Evolutionary conservation across 2,797 vertebrate species (phyloP).

Genomic region (Synanceia verrucosa): DNA sequence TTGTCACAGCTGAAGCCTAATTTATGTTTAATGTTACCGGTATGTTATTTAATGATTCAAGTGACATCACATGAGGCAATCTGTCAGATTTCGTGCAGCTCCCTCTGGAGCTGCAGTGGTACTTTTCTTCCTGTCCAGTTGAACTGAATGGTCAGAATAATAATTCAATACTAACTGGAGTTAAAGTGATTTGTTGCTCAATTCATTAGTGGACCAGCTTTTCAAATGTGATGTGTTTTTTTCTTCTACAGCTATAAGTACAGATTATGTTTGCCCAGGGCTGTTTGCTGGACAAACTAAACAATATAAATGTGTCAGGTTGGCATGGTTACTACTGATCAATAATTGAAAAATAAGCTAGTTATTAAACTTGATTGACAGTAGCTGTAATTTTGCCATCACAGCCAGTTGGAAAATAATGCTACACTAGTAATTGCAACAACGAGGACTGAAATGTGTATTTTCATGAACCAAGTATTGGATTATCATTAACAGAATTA

Average conservation of each 20-base stretch:
- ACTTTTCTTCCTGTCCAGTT: no score
- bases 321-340: background rate
- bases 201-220: background rate
- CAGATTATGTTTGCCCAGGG: background rate
- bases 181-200: background rate
- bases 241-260: background rate
- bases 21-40: no score
- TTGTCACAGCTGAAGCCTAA: background rate
- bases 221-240: background rate
- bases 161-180: background rate
- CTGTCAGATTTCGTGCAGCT: background rate
- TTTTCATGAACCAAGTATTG: constrained; percentile 16
- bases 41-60: background rate
- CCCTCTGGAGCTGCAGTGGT: background rate
- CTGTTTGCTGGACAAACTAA: background rate
- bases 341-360: background rate
- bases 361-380: background rate
- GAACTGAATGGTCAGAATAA: background rate
- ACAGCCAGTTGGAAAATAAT: background rate
- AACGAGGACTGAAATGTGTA: constrained; percentile 3
- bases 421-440: background rate
- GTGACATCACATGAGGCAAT: background rate
- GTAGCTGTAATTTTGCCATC: background rate
- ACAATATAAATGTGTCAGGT: background rate
- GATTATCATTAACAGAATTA: constrained; percentile 24